Evolutionary conservation across 2,888 invertebrate species (phyloP), one percentile per base, ranked within the genome.

Genomic region (Amiota mariae): DNA sequence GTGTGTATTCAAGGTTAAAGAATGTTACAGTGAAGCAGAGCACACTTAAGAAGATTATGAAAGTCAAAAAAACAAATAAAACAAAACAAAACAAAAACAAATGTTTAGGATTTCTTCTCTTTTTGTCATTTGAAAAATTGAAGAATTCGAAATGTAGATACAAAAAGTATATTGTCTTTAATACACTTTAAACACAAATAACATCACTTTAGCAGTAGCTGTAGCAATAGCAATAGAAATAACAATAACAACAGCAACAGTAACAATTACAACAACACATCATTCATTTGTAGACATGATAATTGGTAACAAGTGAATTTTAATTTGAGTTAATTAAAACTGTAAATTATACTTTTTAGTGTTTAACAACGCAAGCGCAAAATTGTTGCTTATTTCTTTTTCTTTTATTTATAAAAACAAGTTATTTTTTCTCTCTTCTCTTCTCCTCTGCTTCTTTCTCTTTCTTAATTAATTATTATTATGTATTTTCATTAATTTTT

Each of bases 291-390:
- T 12, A 67, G 66, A 67, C 66, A 67, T 12, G 11, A 11, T 68
- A 54, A 68, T 68, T 68, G 36, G 51, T 51, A 13, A 54, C 51
- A 68, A 68, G 51, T 68, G 51, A 54, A 68, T 68, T 68, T 68
- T 68, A 68, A 68, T 68, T 68, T 68, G 67, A 51, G 15, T 54
- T 68, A 51, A 68, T 68, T 68, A 68, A 68, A 68, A 68, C 67
- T 68, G 67, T 68, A 68, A 68, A 54, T 68, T 68, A 68, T 68
- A 68, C 51, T 49, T 20, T 24, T 36, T 36, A 36, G 54, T 13
- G 36, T 64, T n/a, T 47, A 64, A n/a, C 63, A 63, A 12, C 18
- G 18, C 56, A 56, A 36, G 36, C 47, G 18, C 36, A 36, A 47
- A 66, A 46, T 15, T 48, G 20, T 48, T 36, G 36, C 36, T 36